These are phyloP conservation scores for Actias luna DNA, from an alignment of 2,888 invertebrate genomes.

Conservation along the genomic window DNA sequence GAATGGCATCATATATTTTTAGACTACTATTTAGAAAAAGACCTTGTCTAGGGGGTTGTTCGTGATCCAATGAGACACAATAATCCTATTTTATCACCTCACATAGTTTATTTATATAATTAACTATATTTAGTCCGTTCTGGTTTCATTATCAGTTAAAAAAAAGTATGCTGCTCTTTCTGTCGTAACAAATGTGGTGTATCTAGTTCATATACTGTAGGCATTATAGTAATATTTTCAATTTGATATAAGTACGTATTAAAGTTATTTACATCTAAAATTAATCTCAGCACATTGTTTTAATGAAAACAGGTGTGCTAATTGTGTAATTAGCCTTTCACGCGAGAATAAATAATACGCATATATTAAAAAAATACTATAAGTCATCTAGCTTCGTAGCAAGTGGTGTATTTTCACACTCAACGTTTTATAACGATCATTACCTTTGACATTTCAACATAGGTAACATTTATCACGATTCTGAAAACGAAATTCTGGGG, in stretches of 20 bases:
- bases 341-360: too few species aligned
- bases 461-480: slow-evolving; percentile 27
- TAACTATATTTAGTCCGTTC: too few species aligned
- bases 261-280: not conserved
- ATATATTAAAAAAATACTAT: not conserved
- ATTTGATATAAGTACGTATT: not conserved
- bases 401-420: not conserved
- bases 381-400: too few species aligned
- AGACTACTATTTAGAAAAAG: too few species aligned
- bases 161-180: not conserved
- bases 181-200: not conserved
- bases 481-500: slow-evolving; percentile 27
- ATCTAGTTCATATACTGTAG: not conserved
- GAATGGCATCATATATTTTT: too few species aligned
- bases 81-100: too few species aligned
- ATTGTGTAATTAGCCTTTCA: too few species aligned
- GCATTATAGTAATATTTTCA: not conserved
- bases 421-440: slow-evolving; percentile 8
- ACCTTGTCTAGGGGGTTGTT: too few species aligned
- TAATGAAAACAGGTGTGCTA: too few species aligned
- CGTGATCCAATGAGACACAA: too few species aligned
- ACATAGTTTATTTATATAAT: too few species aligned
- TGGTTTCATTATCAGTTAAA: not conserved
- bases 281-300: not conserved
- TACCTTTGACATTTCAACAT: slow-evolving; percentile 20